These are phyloP conservation scores for Tenthredo amoena DNA, from an alignment of 2,888 invertebrate species.

Conservation along the genomic window DNA sequence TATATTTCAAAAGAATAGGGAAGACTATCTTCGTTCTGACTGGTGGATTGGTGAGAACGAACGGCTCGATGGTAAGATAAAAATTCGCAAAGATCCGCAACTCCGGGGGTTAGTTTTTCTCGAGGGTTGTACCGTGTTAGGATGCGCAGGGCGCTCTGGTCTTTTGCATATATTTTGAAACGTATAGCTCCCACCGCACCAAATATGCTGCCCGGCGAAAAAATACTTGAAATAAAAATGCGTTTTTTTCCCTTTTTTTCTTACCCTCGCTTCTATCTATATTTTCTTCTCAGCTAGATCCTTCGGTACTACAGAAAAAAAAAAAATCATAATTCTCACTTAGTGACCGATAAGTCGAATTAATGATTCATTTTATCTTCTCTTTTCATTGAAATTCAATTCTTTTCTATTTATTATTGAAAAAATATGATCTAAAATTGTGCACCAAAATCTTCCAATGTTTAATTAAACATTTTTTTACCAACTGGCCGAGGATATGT, in stretches of 20 bases:
- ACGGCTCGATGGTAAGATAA: constrained; percentile 24
- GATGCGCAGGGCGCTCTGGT: constrained; percentile 75
- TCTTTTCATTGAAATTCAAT: not conserved
- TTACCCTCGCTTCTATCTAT: not conserved
- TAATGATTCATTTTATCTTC: not conserved
- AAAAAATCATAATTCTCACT: not conserved
- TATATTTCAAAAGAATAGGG: constrained; percentile 1
- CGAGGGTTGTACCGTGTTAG: constrained; percentile 73
- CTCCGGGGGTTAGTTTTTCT: constrained; percentile 63
- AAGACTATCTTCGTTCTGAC: constrained; percentile 29
- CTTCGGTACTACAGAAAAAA: not conserved
- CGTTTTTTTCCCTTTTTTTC: not conserved
- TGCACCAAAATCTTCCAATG: not conserved
- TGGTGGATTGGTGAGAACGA: constrained; percentile 34
- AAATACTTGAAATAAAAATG: constrained; percentile 49
- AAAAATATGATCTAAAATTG: not conserved
- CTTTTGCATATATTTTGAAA: constrained; percentile 77
- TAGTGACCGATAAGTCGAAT: not conserved
- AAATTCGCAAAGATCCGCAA: constrained; percentile 28
- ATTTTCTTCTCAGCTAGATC: not conserved
- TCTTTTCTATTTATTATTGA: not conserved
- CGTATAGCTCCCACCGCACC: constrained; percentile 69
- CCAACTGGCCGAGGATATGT: not conserved
- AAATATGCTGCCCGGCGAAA: constrained; percentile 69
- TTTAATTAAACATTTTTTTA: not conserved